Base-by-base conservation (phyloP, 2,888 invertebrate genomes). In the Rhamnusium bicolor region DNA sequence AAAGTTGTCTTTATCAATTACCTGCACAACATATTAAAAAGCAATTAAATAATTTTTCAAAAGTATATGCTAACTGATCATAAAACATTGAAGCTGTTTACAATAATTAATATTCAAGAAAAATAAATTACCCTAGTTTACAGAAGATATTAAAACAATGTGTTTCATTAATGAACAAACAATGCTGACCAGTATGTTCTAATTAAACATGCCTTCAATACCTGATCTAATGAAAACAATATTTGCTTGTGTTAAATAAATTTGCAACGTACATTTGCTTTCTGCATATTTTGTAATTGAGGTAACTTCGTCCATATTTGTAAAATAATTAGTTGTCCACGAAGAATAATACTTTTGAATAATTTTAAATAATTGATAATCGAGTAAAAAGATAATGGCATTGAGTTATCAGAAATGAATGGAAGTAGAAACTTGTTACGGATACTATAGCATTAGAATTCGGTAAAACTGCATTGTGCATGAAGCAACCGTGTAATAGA, bases 121-220 rank as follows among this genome's bases (percentile, higher is more conserved):
- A 51, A 63, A 63, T 51, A 10, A 63, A 47, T 49, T 47, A 49
- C 53, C 2, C 65, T 18, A 21, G 65, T 65, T 65, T 65, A 49
- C 65, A 27, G 32, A 65, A 65, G 32, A 16, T 40, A 65, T 65
- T 65, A 65, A 65, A 65, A 53, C 53, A 53, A 53, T 65, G 19
- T 21, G 53, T 65, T 32, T 27, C 51, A 14, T 46, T 16, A 24
- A 21, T 10, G 63, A 63, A 53, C 65, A 65, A 65, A 65, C 53
- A 65, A 24, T 18, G 24, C 19, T n/a, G 19, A 65, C 53, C 53
- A 14, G n/a, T 32, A 65, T 8, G 32, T 51, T 65, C 65, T 65
- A 65, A 65, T 65, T 65, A 65, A 53, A 40, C 40, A 32, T 40
- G 19, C 49, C 63, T 53, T 65, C 65, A 29, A 29, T 58, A 58